Base-by-base conservation (phyloP, 2,113 vertebrate genomes). In the Pedionomus torquatus region DNA sequence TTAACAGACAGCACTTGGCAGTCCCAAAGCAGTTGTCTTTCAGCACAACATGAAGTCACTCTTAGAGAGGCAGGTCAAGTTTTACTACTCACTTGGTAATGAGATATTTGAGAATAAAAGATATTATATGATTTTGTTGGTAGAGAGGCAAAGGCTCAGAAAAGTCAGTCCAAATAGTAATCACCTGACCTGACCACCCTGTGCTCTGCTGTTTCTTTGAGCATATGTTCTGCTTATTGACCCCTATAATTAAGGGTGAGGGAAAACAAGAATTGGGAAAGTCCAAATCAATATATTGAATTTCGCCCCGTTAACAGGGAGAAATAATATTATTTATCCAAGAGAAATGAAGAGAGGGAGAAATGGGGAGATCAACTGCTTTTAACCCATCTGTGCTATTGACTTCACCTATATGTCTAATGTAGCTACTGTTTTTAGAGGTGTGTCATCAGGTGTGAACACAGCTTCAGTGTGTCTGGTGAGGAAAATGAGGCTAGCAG, bases 61-160 rank as follows among this genome's bases (percentile, higher is more conserved):
- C 81, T 43, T 83, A 35, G n/a, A 66, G 46, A 80, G 31, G 10
- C 16, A 77, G 54, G 61, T 93, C 57, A 95, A 49, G 84, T 80
- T 94, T 79, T 93, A 85, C 63, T 80, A 79, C 57, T 64, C 37
- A 54, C 7, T 76, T 46, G 37, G n/a, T 54, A 80, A 52, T 13
- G 71, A 89, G 41, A 75, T 89, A 93, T 95, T 80, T 88, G 95
- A 96, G 76, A 79, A 94, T 96, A 93, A 96, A 97, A 96, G 60
- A 83, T 94, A 86, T 74, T 86, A 77, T 93, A 88, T 61, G 80
- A 92, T 94, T 96, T 87, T 96, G 60, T 75, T 96, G 78, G 91
- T 96, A 93, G 63, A 91, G 88, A 95, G 82, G 88, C 89, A 96
- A 89, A 96, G 70, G 80, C 68, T 96, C 71, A 91, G 93, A 96